A percentile compares a stretch with the other conserved stretches of the same genome.
These are phyloP conservation scores for Lagopus leucura DNA, from an alignment of 2,113 vertebrate species.

Conservation along the genomic window DNA sequence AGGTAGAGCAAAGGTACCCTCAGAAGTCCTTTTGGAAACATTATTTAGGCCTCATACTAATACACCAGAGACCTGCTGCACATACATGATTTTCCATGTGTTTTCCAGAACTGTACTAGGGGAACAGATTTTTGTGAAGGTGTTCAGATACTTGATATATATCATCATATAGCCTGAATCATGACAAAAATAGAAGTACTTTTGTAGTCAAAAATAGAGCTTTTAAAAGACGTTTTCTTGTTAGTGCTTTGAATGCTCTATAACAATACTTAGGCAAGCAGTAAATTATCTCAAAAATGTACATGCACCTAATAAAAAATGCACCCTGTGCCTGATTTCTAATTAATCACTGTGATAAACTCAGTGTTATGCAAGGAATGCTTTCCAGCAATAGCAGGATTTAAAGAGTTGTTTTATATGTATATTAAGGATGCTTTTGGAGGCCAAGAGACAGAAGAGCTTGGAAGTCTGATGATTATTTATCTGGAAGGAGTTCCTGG, in stretches of 20 bases:
- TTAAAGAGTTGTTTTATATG: conserved; percentile 43
- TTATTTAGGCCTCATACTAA: background rate
- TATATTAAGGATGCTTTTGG: conserved; percentile 62
- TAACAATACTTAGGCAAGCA: background rate
- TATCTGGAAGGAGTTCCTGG: conserved; percentile 33
- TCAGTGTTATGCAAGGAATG: background rate
- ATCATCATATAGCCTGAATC: background rate
- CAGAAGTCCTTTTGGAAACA: background rate
- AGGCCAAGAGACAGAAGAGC: conserved; percentile 55
- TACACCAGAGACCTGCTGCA: background rate
- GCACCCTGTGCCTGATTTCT: background rate
- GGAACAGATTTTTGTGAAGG: background rate
- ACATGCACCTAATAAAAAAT: background rate
- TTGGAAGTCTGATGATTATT: conserved; percentile 48
- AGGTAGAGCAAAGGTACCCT: background rate
- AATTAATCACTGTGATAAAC: background rate
- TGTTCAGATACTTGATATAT: background rate
- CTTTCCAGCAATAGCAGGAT: background rate
- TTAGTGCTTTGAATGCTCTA: background rate
- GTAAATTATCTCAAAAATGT: background rate
- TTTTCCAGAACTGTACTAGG: background rate
- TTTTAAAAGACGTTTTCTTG: background rate
- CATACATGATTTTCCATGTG: background rate
- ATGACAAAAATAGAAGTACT: background rate
- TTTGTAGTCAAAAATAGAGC: background rate